Conservation (phyloP, 37 sponge, comb jelly and placozoan species). For the Theonella swinhoei region DNA sequence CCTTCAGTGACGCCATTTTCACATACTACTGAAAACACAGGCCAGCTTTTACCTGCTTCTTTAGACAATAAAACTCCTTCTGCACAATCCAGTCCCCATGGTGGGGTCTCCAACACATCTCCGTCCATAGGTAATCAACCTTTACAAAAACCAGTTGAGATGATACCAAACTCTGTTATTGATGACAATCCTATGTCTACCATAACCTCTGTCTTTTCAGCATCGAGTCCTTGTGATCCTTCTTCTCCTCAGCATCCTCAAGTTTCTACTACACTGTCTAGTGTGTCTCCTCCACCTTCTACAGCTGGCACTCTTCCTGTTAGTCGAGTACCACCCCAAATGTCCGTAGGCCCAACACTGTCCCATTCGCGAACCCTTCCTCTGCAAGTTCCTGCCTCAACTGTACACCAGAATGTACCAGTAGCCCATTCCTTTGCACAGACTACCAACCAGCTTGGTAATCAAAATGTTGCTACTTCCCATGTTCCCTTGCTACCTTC, state of each 20-base stretch:
- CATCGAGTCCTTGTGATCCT: background rate
- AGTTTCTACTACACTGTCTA: background rate
- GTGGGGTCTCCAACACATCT: background rate
- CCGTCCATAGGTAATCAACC: too few species aligned
- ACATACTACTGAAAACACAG: background rate
- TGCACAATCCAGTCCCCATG: background rate
- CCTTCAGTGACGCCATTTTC: background rate
- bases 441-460: background rate
- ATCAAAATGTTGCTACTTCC: background rate
- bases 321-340: background rate
- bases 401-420: background rate
- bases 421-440: background rate
- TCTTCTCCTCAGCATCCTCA: background rate
- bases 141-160: too few species aligned
- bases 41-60: background rate
- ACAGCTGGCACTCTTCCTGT: background rate
- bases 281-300: background rate
- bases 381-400: background rate
- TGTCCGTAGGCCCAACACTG: background rate
- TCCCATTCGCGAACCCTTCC: background rate
- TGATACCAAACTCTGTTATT: background rate
- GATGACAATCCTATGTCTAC: background rate
- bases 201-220: background rate
- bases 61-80: background rate
- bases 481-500: background rate